phyloP scores from a whole-genome alignment of 2,113 vertebrate genomes.

The Takifugu flavidus region DNA sequence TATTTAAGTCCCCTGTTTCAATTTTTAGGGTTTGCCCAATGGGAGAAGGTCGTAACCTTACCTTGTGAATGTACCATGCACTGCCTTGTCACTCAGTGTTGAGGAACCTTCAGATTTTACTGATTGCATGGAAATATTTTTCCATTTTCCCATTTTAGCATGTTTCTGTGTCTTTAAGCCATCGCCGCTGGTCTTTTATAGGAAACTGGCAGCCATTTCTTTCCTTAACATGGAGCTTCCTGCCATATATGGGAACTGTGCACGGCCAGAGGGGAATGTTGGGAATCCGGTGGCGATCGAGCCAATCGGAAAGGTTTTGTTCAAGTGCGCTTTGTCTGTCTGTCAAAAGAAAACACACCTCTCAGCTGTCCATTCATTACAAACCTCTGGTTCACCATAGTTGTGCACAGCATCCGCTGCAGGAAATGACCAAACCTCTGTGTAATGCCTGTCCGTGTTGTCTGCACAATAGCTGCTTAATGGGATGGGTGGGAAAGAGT shows the following conservation, averaged over 20 bases:
- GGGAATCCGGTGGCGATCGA: conserved; percentile 58
- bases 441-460: conserved; percentile 13
- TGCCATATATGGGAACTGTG: conserved; percentile 60
- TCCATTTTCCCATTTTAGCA: too few species aligned
- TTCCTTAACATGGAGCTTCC: conserved; percentile 49
- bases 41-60: too few species aligned
- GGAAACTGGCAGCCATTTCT: conserved; percentile 45
- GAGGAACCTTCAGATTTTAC: too few species aligned
- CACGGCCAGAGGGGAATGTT: conserved; percentile 50
- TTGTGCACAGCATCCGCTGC: conserved; percentile 15
- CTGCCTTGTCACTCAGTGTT: too few species aligned
- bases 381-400: conserved; percentile 22
- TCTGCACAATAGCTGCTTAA: conserved; percentile 13
- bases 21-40: too few species aligned
- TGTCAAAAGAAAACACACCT: conserved; percentile 28
- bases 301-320: conserved; percentile 42
- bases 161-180: too few species aligned
- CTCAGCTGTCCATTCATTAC: conserved; percentile 31
- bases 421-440: conserved; percentile 34
- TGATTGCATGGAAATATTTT: too few species aligned
- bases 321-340: conserved; percentile 31
- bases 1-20: too few species aligned
- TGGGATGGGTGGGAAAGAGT: too few species aligned
- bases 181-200: conserved; percentile 28
- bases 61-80: too few species aligned